These are phyloP conservation scores for Bombus superbus DNA, from an alignment of 1,140 invertebrate genomes.

Conservation along the genomic window DNA sequence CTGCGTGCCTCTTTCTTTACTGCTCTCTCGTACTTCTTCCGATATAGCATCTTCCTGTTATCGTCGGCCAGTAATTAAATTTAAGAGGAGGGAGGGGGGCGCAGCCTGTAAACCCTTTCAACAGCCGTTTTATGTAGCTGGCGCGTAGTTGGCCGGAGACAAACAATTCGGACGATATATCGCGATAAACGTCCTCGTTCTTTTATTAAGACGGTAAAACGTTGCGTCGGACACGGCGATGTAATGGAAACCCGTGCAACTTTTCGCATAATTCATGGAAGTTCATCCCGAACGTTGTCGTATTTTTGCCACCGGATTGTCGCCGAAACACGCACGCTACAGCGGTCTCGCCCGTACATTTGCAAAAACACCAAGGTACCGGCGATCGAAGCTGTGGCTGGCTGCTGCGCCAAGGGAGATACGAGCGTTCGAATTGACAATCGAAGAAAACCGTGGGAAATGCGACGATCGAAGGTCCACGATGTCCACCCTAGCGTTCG, in stretches of 20 bases:
- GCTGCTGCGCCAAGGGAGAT: no score
- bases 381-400: neutral
- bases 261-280: constrained; percentile 38
- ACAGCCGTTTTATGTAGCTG: constrained; percentile 11
- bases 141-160: neutral
- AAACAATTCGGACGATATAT: constrained; percentile 33
- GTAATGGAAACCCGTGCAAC: neutral
- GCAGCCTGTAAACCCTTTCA: constrained; percentile 20
- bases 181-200: constrained; percentile 9
- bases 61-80: constrained; percentile 41
- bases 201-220: constrained; percentile 44
- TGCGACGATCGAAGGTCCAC: neutral
- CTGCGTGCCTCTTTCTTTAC: constrained; percentile 10
- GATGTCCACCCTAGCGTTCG: no score
- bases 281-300: constrained; percentile 19
- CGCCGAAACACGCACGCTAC: neutral
- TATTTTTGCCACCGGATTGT: neutral
- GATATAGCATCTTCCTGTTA: constrained; percentile 29
- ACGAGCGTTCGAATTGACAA: no score
- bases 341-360: no score
- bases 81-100: neutral
- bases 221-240: neutral
- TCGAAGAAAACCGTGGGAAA: no score
- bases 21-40: constrained; percentile 14
- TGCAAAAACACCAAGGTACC: neutral